Conservation (phyloP, 2,888 invertebrate species). For the Pristionchus entomophagus region DNA sequence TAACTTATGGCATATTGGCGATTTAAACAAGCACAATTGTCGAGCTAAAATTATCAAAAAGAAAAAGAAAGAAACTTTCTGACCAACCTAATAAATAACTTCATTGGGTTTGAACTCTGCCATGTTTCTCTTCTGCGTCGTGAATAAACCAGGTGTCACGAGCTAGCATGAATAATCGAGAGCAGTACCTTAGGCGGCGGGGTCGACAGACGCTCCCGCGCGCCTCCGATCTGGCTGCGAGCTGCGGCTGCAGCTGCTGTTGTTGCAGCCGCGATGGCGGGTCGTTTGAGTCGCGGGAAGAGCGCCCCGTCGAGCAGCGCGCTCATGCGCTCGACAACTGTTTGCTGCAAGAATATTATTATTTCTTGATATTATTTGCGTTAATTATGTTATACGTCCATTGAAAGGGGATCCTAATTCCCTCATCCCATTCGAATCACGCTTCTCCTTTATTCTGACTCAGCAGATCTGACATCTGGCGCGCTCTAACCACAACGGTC, state of each 20-base stretch:
- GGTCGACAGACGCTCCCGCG: slow-evolving; percentile 69
- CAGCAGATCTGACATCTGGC: neutral
- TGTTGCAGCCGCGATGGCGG: neutral
- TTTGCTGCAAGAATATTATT: slow-evolving; percentile 37
- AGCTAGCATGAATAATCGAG: too few relatives aligned
- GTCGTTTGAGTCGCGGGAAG: slow-evolving; percentile 40
- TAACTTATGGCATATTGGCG: too few relatives aligned
- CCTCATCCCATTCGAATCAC: neutral
- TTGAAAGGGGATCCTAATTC: neutral
- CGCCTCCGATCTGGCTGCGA: slow-evolving; percentile 54
- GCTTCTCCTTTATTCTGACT: neutral
- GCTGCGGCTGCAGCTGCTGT: neutral
- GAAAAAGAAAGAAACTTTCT: too few relatives aligned
- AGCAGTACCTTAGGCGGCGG: slow-evolving; percentile 63
- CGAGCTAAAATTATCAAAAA: too few relatives aligned
- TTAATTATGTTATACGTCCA: too few relatives aligned
- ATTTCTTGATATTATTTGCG: too few relatives aligned
- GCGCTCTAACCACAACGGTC: neutral
- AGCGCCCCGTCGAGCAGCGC: slow-evolving; percentile 44
- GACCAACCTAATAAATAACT: too few relatives aligned
- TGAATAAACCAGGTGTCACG: too few relatives aligned
- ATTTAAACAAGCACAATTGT: too few relatives aligned
- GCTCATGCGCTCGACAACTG: slow-evolving; percentile 48
- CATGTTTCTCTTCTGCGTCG: too few relatives aligned
- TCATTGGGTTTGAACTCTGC: too few relatives aligned